These are phyloP conservation scores for Alloplasta piceator DNA, from an alignment of 2,888 invertebrate genomes.

Conservation along the genomic window DNA sequence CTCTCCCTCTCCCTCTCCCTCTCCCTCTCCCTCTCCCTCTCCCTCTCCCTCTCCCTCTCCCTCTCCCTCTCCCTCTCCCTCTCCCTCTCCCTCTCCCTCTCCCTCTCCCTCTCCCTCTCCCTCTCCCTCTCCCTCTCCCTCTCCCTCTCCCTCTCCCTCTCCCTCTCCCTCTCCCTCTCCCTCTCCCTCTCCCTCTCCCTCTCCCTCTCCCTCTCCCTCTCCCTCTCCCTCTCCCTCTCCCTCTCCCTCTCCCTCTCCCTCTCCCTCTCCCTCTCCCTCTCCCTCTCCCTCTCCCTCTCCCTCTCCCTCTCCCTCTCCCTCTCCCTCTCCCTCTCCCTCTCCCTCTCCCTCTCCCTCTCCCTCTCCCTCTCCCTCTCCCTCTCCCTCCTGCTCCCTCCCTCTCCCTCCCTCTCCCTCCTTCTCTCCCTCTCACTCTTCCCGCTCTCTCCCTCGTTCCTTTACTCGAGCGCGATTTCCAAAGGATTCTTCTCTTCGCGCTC, in stretches of 20 bases:
- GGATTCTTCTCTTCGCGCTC: conserved; percentile 67
- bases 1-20: background rate
- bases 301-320: conserved; percentile 27
- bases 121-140: background rate
- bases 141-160: too few relatives aligned
- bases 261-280: too few relatives aligned
- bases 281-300: background rate
- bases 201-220: conserved; percentile 8
- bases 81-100: conserved; percentile 5
- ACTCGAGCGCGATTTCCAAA: conserved; percentile 72
- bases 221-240: background rate
- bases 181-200: conserved; percentile 15
- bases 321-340: conserved; percentile 10
- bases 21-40: too few relatives aligned
- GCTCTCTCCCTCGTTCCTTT: background rate
- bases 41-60: background rate
- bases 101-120: conserved; percentile 16
- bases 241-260: background rate
- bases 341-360: background rate
- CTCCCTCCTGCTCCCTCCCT: too few relatives aligned
- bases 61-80: background rate
- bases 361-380: conserved; percentile 1
- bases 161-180: background rate
- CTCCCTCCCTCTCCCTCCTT: background rate
- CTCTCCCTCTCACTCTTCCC: background rate